Conservation (phyloP, 2,113 vertebrate species). For the Motacilla tschutschensis region DNA sequence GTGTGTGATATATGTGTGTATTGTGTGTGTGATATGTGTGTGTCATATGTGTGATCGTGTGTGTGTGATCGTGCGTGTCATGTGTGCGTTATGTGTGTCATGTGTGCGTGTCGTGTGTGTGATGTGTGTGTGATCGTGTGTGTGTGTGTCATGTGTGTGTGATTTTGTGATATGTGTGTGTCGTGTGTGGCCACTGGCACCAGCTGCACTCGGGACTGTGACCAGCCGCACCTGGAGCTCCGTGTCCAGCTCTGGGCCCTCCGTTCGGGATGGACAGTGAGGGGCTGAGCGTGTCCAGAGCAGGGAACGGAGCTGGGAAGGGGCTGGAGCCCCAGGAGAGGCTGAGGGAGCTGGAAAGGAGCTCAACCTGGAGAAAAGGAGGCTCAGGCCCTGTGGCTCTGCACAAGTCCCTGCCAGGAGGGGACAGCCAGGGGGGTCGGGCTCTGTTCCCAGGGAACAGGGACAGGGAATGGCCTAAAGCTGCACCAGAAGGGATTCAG, state of each 20-base stretch:
- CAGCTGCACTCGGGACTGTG: neutral
- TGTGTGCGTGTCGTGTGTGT: neutral
- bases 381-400: neutral
- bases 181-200: neutral
- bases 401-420: neutral
- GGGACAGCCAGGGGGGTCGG: accelerated
- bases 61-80: neutral
- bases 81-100: too few species aligned
- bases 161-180: neutral
- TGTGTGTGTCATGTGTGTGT: neutral
- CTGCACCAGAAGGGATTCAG: neutral
- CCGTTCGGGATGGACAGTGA: neutral
- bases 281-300: neutral
- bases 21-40: neutral
- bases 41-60: neutral
- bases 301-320: neutral
- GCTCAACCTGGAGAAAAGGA: neutral
- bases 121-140: too few species aligned
- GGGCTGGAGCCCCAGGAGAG: accelerated
- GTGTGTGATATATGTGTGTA: too few species aligned
- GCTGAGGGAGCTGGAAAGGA: neutral
- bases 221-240: neutral
- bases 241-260: neutral
- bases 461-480: neutral
- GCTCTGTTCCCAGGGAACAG: neutral